Base-by-base conservation (phyloP, 2,888 invertebrate species). In the Melanostoma mellinum region DNA sequence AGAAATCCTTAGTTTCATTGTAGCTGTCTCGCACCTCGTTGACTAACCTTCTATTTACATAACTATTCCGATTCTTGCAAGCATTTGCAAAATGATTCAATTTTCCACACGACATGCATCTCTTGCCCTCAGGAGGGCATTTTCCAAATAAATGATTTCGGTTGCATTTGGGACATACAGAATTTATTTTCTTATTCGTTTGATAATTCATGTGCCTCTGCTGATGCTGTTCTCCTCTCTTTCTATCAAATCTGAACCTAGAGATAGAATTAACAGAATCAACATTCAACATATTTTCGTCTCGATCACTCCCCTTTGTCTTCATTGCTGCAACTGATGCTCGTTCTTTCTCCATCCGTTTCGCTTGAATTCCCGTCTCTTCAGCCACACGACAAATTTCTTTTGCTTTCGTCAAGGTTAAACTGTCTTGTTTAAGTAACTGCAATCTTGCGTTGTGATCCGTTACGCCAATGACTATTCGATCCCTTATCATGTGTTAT, bases 401-500 rank as follows among this genome's bases (percentile, higher is more conserved):
- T 20, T 48, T 48, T 48, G 48, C 48, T 20, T 48, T 48, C 3
- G 20, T 20, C 48, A 20, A 48, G 20, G 48, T 48, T 20, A 48
- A 48, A 48, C 48, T 30, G 48, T 48, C 48, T 20, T 48, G 48
- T 48, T 48, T 20, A 20, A 48, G 48, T 65, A 50, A 32, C 65
- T 65, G 65, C 65, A 50, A 53, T 38, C 67, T 30, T 35, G 50
- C 42, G 9, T 67, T 42, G 4, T 67, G 67, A 20, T 42, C 67
- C 10, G n/a, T 38, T 36, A 67, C 32, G 6, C 58, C 58, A 35
- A 56, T 58, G 48, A 58, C 48, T 33, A 69, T 58, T 4, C 50
- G 50, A 46, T 58, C 58, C 44, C 69, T 56, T 10, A 69, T 69
- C 58, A 69, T 69, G 3, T 33, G 35, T 9, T 58, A 48, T 10